phyloP scores from a whole-genome alignment of 2,113 vertebrate genomes.

The Ctenodactylus gundi region DNA sequence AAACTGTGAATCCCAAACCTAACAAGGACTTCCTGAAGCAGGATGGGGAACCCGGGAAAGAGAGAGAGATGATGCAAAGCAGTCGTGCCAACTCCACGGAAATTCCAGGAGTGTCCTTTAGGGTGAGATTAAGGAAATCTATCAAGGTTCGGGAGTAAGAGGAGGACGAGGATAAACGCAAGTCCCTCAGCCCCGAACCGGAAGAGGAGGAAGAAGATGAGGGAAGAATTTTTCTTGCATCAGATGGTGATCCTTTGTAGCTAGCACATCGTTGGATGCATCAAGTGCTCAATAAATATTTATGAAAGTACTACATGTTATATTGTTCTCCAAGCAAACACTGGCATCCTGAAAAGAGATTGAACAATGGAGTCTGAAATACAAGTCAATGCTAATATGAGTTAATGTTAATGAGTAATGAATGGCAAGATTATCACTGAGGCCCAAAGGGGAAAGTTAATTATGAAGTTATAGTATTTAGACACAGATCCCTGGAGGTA shows the following conservation, averaged over 20 bases:
- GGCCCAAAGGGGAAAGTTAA: background rate
- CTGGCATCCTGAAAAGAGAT: background rate
- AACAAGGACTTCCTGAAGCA: background rate
- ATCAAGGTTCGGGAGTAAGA: background rate
- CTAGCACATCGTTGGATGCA: background rate
- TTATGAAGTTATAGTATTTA: background rate
- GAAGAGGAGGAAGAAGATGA: background rate
- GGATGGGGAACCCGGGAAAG: background rate
- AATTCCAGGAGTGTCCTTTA: background rate
- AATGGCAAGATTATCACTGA: background rate
- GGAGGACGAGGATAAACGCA: background rate
- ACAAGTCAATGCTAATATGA: background rate
- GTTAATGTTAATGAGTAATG: no score
- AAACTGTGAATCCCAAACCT: background rate
- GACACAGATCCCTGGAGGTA: background rate
- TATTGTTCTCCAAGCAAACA: background rate
- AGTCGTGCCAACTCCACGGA: background rate
- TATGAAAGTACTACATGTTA: background rate
- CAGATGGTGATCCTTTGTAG: background rate
- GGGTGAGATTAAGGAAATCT: background rate
- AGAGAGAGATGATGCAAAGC: background rate
- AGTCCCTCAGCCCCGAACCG: background rate
- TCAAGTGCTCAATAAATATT: background rate
- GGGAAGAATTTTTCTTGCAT: background rate
- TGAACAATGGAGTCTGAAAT: background rate